Base-by-base conservation (phyloP, 2,797 vertebrate genomes). In the Sebastes umbrosus region DNA sequence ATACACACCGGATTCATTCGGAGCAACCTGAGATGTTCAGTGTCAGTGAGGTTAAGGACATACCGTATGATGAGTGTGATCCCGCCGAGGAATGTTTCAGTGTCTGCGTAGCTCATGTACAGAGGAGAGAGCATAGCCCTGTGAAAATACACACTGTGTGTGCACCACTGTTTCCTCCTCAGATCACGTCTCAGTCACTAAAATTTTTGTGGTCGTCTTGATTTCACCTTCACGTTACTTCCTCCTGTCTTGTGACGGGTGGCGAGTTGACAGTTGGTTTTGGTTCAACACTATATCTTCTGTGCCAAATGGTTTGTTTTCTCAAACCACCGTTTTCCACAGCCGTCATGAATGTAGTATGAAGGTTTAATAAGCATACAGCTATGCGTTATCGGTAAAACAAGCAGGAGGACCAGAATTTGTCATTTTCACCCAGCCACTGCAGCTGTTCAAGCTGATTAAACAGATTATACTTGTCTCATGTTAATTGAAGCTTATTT, bases 401-500 rank as follows among this genome's bases (percentile, higher is more conserved):
- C 57, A 80, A 77, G 52, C 62, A 69, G 43, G 55, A 74, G 70
- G 27, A 59, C 11, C 65, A 73, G 36, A 79, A 72, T 62, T 55
- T 22, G 25, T 39, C 31, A 31, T 83, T 85, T 82, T 62, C 77
- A 72, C 60, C 8, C 71, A 24, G 73, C 52, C 78, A 36, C 67
- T 79, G 77, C 91, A 83, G 87, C 88, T 90, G 83, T 76, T 86
- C 69, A 52, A 60, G 83, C 87, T 87, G 90, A 90, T 94, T 90
- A 83, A 90, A 89, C 76, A 79, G 80, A 92, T 91, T 91, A 88
- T 29, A 46, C 77, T 79, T 85, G 78, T 90, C 85, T 89, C 69
- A 66, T 70, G 77, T 90, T 90, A 92, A 93, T 89, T 90, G 67
- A 80, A 32, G 80, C 79, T 83, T 86, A 75, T 88, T 85, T 81